These are phyloP conservation scores for Reticulitermes lucifugus DNA, from an alignment of 2,888 invertebrate genomes.

Conservation along the genomic window DNA sequence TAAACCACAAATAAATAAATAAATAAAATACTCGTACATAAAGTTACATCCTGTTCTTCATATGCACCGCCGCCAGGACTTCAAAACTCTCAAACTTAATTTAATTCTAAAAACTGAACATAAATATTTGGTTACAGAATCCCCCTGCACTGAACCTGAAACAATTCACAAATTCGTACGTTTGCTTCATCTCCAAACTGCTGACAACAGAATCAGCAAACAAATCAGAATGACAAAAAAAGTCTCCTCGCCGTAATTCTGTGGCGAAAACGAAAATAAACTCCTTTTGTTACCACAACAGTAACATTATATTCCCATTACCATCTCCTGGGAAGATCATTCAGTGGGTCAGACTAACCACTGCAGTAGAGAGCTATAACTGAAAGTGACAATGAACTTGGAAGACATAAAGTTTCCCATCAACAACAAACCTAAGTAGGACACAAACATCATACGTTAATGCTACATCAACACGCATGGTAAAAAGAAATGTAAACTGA, in stretches of 20 bases:
- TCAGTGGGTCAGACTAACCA: neutral
- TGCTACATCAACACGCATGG: neutral
- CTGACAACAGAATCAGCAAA: too few species aligned
- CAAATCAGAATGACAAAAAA: too few species aligned
- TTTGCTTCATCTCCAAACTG: too few species aligned
- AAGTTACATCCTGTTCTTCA: too few species aligned
- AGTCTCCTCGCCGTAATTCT: neutral
- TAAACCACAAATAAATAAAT: too few species aligned
- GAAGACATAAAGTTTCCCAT: neutral
- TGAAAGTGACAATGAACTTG: conserved; percentile 34
- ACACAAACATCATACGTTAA: neutral
- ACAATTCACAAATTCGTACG: too few species aligned
- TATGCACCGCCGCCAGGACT: too few species aligned
- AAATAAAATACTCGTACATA: too few species aligned
- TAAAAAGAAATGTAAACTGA: neutral
- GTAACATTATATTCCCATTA: neutral
- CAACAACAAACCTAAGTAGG: conserved; percentile 26
- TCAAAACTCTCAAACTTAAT: too few species aligned
- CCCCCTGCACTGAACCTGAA: too few species aligned
- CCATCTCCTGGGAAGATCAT: neutral
- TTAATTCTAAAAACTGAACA: too few species aligned
- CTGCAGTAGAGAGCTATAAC: neutral
- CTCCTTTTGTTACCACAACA: neutral
- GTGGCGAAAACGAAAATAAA: neutral
- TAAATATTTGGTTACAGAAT: too few species aligned